Base-by-base conservation (phyloP, 2,797 vertebrate species). In the Bryconaethiops microstoma region DNA sequence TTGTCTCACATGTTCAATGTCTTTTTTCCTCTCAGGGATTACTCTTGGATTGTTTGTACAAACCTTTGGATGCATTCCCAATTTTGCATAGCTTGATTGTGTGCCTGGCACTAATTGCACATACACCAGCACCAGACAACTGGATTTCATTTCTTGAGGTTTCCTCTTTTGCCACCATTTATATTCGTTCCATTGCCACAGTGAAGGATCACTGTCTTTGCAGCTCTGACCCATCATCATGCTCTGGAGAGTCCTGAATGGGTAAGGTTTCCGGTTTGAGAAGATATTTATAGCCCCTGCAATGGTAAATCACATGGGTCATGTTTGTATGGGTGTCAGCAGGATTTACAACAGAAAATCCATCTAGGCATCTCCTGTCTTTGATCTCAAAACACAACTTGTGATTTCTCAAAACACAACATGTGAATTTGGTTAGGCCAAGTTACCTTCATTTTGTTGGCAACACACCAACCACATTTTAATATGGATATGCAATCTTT, bases 241-340 rank as follows among this genome's bases (percentile, higher is more conserved):
- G 42, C 35, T 40, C 63, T 9, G 17, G 7, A 9, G 63, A 40
- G 16, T 64, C 29, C 39, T 10, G 35, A 40, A 65, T 65, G 29
- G 29, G 6, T 8, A 81, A 82, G 40, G 84, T 83, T 5, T 65
- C 29, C 29, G 7, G 29, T 83, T 89, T 68, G 71, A 70, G 4
- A 62, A 42, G 80, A 78, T 85, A 48, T 90, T 89, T 89, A 90
- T 40, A 57, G 80, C 48, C 57, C 78, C 74, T 75, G 78, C 83
- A 69, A 83, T 71, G 71, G 42, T 77, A 82, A 86, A 89, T 88
- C 88, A 87, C 63, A 82, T 83, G 85, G 91, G 90, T 92, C 89
- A 86, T 88, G 88, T 93, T 93, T 93, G 90, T 90, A 89, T 91
- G 87, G 78, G 83, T 90, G 88, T 89, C 90, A 91, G 88, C 82